Evolutionary conservation across 2,113 vertebrate genomes (phyloP), one percentile per base, ranked within the genome.

Genomic region (Seriola dumerili): DNA sequence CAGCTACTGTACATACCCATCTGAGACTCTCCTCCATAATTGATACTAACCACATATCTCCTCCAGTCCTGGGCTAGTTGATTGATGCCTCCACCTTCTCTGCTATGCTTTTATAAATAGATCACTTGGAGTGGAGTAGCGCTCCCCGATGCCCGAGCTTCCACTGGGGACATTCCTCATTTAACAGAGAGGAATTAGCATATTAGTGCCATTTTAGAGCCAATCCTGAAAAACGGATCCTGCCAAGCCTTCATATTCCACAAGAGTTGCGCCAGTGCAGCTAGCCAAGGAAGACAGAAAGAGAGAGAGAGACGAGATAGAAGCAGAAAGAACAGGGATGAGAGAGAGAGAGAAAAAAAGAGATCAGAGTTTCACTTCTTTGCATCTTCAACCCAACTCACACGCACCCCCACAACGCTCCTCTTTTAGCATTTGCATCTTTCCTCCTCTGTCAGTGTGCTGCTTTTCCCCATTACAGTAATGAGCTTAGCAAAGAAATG

Each of bases 181-280:
- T 88, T 79, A 88, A 79, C 81, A 36, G 42, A 64, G 21, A 86
- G 58, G 77, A 88, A 83, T 86, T 78, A 85, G 76, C 76, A 63
- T 66, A 87, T 90, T 86, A 88, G 72, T 19, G 32, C 70, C 79
- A 83, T 67, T 90, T 89, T 44, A 61, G 63, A 83, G 85, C 83
- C 87, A 79, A 83, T 83, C 83, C 63, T 50, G 50, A 36, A 66
- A 75, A 32, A 9, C 5, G 0, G 13, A 23, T 61, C 74, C 78
- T 88, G 87, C 90, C 90, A 90, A 79, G 50, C 71, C 76, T 68
- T 74, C 76, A 59, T 16, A 8, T 83, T 80, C 74, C 21, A 34
- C 71, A 25, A 73, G 70, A 82, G 72, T 4, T 5, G 63, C 69
- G 83, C 88, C 90, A 87, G 32, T 3, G 46, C 84, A 50, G 80